Conservation (phyloP, 2,888 invertebrate genomes). For the Ectemnius cavifrons region DNA sequence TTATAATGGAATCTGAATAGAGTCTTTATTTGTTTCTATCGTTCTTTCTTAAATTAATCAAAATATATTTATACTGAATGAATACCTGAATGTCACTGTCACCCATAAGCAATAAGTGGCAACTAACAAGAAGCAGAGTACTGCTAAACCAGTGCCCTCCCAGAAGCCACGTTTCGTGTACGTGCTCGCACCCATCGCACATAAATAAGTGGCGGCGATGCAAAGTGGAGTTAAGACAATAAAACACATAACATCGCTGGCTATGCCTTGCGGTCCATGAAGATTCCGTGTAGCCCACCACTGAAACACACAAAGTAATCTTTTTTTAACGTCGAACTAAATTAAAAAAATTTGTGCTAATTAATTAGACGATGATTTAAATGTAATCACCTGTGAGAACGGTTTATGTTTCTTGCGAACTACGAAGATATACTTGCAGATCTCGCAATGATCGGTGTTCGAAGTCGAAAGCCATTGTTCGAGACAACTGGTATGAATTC, state of each 20-base stretch:
- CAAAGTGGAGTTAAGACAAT: slow-evolving; percentile 79
- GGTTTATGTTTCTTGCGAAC: slow-evolving; percentile 77
- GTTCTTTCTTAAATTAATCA: too few species aligned
- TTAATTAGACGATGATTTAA: not conserved
- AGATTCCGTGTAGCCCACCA: slow-evolving; percentile 76
- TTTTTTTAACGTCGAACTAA: too few species aligned
- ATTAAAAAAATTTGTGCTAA: too few species aligned
- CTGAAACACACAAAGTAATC: slow-evolving; percentile 52
- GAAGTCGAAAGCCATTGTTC: slow-evolving; percentile 81
- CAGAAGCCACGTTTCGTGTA: slow-evolving; percentile 72
- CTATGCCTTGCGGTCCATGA: slow-evolving; percentile 77
- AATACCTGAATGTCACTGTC: slow-evolving; percentile 72
- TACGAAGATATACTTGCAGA: slow-evolving; percentile 79
- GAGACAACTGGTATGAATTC: slow-evolving; percentile 80
- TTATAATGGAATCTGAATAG: slow-evolving; percentile 70
- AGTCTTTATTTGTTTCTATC: not conserved
- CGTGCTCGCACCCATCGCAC: slow-evolving; percentile 76
- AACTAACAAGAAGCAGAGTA: slow-evolving; percentile 71
- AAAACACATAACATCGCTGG: slow-evolving; percentile 79
- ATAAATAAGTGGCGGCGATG: slow-evolving; percentile 78
- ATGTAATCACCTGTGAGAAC: slow-evolving; percentile 72
- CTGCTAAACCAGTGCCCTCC: slow-evolving; percentile 73
- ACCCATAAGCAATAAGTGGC: slow-evolving; percentile 73
- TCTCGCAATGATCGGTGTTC: slow-evolving; percentile 79
- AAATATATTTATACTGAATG: too few species aligned